Evolutionary conservation across 64 coral and sea anemone species (phyloP), one percentile per base, ranked within the genome.

Genomic region (Porites lutea): DNA sequence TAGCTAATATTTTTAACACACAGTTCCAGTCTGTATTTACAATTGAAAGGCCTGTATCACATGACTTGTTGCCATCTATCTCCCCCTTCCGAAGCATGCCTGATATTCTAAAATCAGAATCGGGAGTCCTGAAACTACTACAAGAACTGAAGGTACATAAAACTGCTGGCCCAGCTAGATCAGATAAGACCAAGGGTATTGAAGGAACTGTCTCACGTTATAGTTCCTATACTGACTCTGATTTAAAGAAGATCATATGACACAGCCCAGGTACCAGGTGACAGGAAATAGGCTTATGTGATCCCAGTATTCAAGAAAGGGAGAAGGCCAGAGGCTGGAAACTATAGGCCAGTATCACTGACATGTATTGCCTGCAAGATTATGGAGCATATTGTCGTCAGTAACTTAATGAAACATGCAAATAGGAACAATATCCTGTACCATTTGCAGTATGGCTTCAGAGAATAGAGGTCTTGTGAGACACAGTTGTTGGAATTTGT

Each of bases 241-340:
- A 75, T 85, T 13, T 92, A 84, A 12, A 85, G 72, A 75, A 92
- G 20, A 84, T 92, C 90, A 3, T 92, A 92, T 51, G 50, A 84
- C 19, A 63, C 69, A 74, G 90, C 20, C 10, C 50, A 76, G 21
- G 69, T 92, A 6, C 66, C 79, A 92, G 79, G 75, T 23, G 90
- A 85, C 69, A 75, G 68, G n/a, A 91, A 82, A 47, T 22, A 18
- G 18, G 88, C 60, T 49, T 90, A 90, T 21, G 63, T 80, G 18
- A 90, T 76, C 60, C 88, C 74, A 18, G 66, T 81, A 68, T 81
- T 90, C n/a, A 80, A 90, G 52, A 90, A 90, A 90, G 77, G 88
- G 75, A 66, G 18, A 66, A 66, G 59, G 59, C 59, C 59, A 10
- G 59, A 61, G 8, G 59, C 15, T n/a, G n/a, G n/a, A n/a, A 15